These are phyloP conservation scores for Diabrotica balteata DNA, from an alignment of 2,888 invertebrate genomes.

Conservation along the genomic window DNA sequence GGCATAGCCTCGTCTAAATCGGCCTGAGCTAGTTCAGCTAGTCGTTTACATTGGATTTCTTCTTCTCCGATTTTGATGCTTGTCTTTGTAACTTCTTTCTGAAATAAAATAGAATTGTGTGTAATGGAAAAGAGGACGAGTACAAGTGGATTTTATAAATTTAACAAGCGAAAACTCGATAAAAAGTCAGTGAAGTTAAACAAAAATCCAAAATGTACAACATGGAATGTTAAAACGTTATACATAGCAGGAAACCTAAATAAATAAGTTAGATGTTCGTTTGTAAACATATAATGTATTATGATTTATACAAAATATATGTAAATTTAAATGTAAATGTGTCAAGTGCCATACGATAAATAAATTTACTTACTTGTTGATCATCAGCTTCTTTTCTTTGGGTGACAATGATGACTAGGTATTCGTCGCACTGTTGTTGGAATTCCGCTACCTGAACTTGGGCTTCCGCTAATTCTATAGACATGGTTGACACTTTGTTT, in stretches of 20 bases:
- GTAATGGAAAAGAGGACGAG: neutral
- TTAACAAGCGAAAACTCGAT: too few relatives aligned
- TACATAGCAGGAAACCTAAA: too few relatives aligned
- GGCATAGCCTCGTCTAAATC: constrained; percentile 89
- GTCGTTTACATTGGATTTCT: constrained; percentile 79
- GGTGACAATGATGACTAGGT: constrained; percentile 79
- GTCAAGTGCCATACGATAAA: too few relatives aligned
- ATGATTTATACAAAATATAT: too few relatives aligned
- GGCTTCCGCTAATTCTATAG: constrained; percentile 80
- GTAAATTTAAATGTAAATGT: too few relatives aligned
- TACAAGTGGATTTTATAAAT: neutral
- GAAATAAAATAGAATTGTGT: constrained; percentile 46
- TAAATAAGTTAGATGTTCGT: too few relatives aligned
- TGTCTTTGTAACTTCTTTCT: constrained; percentile 75
- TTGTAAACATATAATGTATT: too few relatives aligned
- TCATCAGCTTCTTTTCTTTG: constrained; percentile 86
- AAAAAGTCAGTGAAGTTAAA: too few relatives aligned
- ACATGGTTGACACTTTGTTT: constrained; percentile 82
- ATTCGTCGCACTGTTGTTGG: constrained; percentile 85
- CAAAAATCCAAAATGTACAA: too few relatives aligned
- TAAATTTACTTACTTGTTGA: constrained; percentile 60
- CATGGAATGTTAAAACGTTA: too few relatives aligned
- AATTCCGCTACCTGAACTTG: constrained; percentile 78
- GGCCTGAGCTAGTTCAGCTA: constrained; percentile 82
- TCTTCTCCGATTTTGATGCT: constrained; percentile 79